Base-by-base conservation (phyloP, 1,140 invertebrate species). In the Sitobion miscanthi region DNA sequence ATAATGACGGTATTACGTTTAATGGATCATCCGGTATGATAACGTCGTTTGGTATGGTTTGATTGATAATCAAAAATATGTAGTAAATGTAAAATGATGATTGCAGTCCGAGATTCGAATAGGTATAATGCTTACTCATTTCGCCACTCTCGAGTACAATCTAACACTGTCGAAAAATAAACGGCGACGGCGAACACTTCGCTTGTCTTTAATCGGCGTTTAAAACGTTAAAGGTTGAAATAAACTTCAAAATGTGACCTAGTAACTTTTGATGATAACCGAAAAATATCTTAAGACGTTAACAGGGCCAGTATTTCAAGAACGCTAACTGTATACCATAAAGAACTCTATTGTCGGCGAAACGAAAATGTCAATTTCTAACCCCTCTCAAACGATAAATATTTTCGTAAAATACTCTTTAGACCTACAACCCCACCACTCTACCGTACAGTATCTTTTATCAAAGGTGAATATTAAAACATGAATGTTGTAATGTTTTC, bases 201-300 rank as follows among this genome's bases (percentile, higher is more conserved):
- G 62, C 4, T 69, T n/a, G 30, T 69, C 30, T n/a, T 77, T 77
- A 77, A 77, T 77, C 62, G 62, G 62, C 30, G n/a, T 77, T 77
- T 77, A 35, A 77, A 77, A 77, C 62, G 62, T n/a, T 69, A 77
- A 77, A 77, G 62, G 62, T 77, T n/a, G 14, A 77, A 77, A 77
- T n/a, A n/a, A 77, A 77, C 62, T 2, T n/a, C 62, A n/a, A 77
- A 77, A 77, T 77, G n/a, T 77, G 62, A 77, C 62, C 62, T n/a
- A 77, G 30, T 77, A n/a, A 77, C 62, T 77, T 77, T 77, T 77
- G 62, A 77, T 17, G 14, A 77, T 77, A 77, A 77, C 62, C n/a
- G n/a, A n/a, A 77, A n/a, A 77, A 77, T 77, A 77, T 77, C 30
- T n/a, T 6, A 35, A 35, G 14, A 77, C 62, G n/a, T 77, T 77